Evolutionary conservation across 2,113 vertebrate genomes (phyloP), one percentile per base, ranked within the genome.

Genomic region (Tachuris rubrigastra): DNA sequence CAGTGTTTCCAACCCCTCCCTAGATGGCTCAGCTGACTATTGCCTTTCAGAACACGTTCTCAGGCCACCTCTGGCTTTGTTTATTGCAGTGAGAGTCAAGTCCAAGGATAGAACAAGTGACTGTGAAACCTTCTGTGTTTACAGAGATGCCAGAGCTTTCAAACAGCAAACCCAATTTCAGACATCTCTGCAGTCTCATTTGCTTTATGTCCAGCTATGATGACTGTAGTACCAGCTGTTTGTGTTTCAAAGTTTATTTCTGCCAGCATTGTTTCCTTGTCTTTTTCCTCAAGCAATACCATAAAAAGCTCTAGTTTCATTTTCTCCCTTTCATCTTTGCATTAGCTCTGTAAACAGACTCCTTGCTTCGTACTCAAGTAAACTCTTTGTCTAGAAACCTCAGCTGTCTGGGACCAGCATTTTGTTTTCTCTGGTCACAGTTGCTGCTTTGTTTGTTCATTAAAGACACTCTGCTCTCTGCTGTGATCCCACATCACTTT

Each of bases 271-370:
- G 55, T 86, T 90, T 63, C 69, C 86, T 90, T 39, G 35, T 63
- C 68, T 86, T 60, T 91, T 81, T 77, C 86, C 88, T 71, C 68
- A 39, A 91, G 82, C 87, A 52, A 47, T 18, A 73, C 56, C 52
- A 78, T 56, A 72, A 87, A 95, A 92, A 93, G 68, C 91, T 85
- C 56, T 28, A 31, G 89, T 74, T 95, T 65, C 93, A 92, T 95
- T 92, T 90, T 68, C 80, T 87, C 30, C 65, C 80, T 96, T 93
- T 95, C 77, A 93, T 95, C 83, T 65, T 50, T 25, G 28, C 86
- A 72, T 90, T 93, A 95, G 80, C 80, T 87, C 88, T 78, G 80
- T 68, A 93, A 96, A 90, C 92, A 96, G 16, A 62, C 73, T 93
- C 86, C 56, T 71, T 35, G 31, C 50, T 86, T n/a, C 60, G 47